Conservation (phyloP, 2,113 vertebrate species). For the Pagrus major region DNA sequence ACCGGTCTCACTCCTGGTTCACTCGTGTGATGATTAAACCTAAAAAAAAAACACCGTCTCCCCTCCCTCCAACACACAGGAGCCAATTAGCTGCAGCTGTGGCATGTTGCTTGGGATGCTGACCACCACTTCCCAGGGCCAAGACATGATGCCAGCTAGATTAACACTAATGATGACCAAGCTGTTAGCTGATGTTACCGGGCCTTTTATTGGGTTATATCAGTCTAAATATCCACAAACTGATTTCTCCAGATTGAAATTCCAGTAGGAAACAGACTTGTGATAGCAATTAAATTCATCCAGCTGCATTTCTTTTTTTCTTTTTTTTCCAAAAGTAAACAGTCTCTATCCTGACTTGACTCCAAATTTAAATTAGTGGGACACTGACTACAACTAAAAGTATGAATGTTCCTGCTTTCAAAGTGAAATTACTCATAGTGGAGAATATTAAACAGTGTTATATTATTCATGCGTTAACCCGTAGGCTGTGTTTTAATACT, state of each 20-base stretch:
- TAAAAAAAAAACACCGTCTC: background rate
- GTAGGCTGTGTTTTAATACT: slow-evolving; percentile 5
- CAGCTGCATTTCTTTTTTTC: background rate
- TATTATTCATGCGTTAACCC: slow-evolving; percentile 22
- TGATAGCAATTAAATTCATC: background rate
- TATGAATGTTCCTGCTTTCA: background rate
- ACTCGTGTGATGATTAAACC: slow-evolving; percentile 12
- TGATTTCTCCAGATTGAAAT: background rate
- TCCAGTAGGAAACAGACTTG: background rate
- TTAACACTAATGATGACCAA: slow-evolving; percentile 32
- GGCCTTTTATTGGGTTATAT: background rate
- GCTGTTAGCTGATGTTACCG: background rate
- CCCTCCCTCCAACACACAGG: background rate
- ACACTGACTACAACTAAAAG: background rate
- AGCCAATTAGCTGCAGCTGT: slow-evolving; percentile 48
- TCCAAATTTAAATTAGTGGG: background rate
- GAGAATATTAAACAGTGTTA: slow-evolving; percentile 24
- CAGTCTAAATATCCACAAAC: background rate
- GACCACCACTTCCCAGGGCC: slow-evolving; percentile 1
- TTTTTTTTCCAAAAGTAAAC: background rate
- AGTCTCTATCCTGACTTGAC: background rate
- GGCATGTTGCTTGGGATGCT: slow-evolving; percentile 17
- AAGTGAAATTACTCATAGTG: background rate
- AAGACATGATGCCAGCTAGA: background rate
- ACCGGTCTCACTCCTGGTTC: background rate